Evolutionary conservation across 2,888 invertebrate species (phyloP).

Genomic region (Allophyes oxyacanthae): DNA sequence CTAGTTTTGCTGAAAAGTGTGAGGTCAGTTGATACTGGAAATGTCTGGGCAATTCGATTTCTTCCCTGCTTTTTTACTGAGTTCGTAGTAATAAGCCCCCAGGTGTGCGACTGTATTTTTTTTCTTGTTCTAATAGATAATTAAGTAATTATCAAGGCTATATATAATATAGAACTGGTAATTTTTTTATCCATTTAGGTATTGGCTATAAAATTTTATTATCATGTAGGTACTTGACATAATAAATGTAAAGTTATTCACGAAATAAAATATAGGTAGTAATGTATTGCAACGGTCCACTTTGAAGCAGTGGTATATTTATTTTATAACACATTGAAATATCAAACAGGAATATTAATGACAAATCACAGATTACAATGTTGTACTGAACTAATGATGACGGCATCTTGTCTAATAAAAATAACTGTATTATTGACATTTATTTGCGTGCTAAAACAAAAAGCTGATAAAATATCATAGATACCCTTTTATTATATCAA

Average conservation of each 20-base stretch:
- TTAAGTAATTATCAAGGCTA: too few relatives aligned
- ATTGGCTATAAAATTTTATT: slow-evolving; percentile 4
- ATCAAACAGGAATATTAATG: slow-evolving; percentile 36
- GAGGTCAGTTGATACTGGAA: too few relatives aligned
- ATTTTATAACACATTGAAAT: slow-evolving; percentile 44
- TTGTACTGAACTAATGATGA: slow-evolving; percentile 19
- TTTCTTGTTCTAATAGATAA: too few relatives aligned
- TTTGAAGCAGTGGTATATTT: slow-evolving; percentile 16
- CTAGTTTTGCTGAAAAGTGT: too few relatives aligned
- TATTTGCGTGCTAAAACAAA: slow-evolving; percentile 32
- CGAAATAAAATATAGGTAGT: slow-evolving; percentile 7
- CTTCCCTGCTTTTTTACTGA: too few relatives aligned
- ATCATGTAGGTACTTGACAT: slow-evolving; percentile 4
- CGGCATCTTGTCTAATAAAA: slow-evolving; percentile 19
- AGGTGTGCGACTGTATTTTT: too few relatives aligned
- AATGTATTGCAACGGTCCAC: slow-evolving; percentile 15
- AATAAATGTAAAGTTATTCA: slow-evolving; percentile 25
- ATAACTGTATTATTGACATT: slow-evolving; percentile 39
- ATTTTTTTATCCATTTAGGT: too few relatives aligned
- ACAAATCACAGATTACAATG: slow-evolving; percentile 27
- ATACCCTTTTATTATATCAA: slow-evolving; percentile 15
- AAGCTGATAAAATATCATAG: slow-evolving; percentile 21
- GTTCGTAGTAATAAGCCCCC: too few relatives aligned
- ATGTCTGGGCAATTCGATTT: too few relatives aligned
- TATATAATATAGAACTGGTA: too few relatives aligned